Base-by-base conservation (phyloP, 2,888 invertebrate species). In the Tinea pellionella region DNA sequence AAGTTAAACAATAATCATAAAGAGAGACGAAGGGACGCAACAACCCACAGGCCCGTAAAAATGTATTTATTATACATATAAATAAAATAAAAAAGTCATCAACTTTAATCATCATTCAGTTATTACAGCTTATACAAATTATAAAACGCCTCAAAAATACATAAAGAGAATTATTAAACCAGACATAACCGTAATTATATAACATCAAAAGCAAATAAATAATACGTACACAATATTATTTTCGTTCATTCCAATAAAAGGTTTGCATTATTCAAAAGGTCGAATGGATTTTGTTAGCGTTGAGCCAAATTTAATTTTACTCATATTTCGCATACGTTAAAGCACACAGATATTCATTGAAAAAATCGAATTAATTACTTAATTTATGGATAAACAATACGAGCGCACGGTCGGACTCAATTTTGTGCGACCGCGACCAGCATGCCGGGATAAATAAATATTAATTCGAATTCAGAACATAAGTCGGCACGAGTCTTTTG, bases 191-290 rank as follows among this genome's bases (percentile, higher is more conserved):
- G 9, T 15, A 15, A 16, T 47, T 47, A 47, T 9, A 47, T 24
- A 24, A 3, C 47, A 47, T 15, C 69, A 71, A 72, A 69, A 70
- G 65, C 68, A 66, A 57, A 57, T 57, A 53, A 53, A 53, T 24
- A 53, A 53, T 53, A 53, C 57, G 57, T 57, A 57, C 15, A 57
- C 32, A 57, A 57, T 57, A 57, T 32, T 57, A 57, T 57, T 57
- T 69, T 68, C 73, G 69, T 73, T 72, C 72, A 65, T 67, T 71
- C 70, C 77, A 78, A 82, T 80, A 80, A 78, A 76, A 74, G 72
- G 70, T 76, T 76, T 84, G 77, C 78, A 83, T 85, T 79, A 83
- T 84, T 82, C 81, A 84, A 78, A 78, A 79, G 75, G 72, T 71
- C 69, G 73, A 73, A 77, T 78, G 77, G 75, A 77, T 77, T 77